phyloP scores from a whole-genome alignment of 2,888 invertebrate species.

The Diarsia dahlii region DNA sequence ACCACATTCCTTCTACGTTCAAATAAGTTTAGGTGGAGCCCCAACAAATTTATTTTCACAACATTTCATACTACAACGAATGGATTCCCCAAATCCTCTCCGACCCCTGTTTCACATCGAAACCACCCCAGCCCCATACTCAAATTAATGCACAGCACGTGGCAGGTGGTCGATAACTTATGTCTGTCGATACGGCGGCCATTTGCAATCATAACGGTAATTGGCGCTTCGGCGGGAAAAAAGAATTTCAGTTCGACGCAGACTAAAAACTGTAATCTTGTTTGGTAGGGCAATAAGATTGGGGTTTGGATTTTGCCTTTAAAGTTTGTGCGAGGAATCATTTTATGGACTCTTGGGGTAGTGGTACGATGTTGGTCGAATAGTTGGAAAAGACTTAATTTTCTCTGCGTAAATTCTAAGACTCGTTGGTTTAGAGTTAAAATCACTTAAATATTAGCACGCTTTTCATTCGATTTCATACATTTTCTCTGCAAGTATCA shows the following conservation, averaged over 20 bases:
- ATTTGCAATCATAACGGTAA: conserved; percentile 50
- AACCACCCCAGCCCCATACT: not conserved
- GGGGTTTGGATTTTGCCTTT: not conserved
- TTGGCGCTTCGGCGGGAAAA: conserved; percentile 27
- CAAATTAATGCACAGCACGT: conserved; percentile 20
- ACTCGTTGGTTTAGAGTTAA: not conserved
- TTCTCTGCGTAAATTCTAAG: not conserved
- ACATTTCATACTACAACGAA: not conserved
- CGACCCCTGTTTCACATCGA: not conserved
- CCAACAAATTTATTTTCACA: not conserved
- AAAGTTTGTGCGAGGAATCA: not conserved
- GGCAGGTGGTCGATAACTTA: conserved; percentile 30
- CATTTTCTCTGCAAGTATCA: no score
- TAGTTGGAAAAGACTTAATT: not conserved
- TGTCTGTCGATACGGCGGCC: conserved; percentile 29
- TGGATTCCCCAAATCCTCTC: not conserved
- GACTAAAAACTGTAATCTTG: conserved; percentile 31
- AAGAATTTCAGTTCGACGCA: conserved; percentile 1
- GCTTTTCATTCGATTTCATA: not conserved
- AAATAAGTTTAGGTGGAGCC: not conserved
- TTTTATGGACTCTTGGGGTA: not conserved
- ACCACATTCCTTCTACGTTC: no score
- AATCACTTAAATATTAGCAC: not conserved
- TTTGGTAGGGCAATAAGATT: conserved; percentile 8
- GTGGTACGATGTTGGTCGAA: not conserved